These are phyloP conservation scores for Strigops habroptila DNA, from an alignment of 2,113 vertebrate genomes.

Conservation along the genomic window DNA sequence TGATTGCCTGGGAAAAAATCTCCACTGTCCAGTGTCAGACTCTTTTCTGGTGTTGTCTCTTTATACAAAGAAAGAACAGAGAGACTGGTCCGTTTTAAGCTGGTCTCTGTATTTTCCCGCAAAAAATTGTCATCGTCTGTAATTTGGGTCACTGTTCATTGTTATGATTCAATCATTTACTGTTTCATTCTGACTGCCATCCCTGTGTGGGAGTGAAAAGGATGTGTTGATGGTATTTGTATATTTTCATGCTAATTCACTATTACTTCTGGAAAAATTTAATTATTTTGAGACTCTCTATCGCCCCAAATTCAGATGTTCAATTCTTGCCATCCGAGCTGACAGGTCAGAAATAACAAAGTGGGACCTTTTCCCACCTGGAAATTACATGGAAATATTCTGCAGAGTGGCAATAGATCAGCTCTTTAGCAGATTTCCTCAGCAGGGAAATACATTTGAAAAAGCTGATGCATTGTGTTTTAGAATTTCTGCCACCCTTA, in stretches of 20 bases:
- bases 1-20: not conserved
- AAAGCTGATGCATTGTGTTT: not conserved
- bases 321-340: not conserved
- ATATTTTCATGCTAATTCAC: not conserved
- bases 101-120: not conserved
- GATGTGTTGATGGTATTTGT: not conserved
- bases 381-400: not conserved
- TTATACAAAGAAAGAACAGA: not conserved
- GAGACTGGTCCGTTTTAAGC: not conserved
- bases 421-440: not conserved
- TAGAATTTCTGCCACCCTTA: not conserved
- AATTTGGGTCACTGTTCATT: not conserved
- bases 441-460: not conserved
- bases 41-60: not conserved
- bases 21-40: not conserved
- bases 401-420: not conserved
- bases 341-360: not conserved
- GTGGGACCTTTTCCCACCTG: not conserved
- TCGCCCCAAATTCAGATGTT: not conserved
- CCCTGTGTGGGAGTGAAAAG: not conserved
- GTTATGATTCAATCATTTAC: not conserved
- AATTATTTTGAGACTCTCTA: not conserved
- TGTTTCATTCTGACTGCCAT: not conserved
- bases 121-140: not conserved
- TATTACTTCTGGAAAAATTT: not conserved